These are phyloP conservation scores for Neopipo cinnamomea DNA, from an alignment of 2,113 vertebrate species.

Conservation along the genomic window DNA sequence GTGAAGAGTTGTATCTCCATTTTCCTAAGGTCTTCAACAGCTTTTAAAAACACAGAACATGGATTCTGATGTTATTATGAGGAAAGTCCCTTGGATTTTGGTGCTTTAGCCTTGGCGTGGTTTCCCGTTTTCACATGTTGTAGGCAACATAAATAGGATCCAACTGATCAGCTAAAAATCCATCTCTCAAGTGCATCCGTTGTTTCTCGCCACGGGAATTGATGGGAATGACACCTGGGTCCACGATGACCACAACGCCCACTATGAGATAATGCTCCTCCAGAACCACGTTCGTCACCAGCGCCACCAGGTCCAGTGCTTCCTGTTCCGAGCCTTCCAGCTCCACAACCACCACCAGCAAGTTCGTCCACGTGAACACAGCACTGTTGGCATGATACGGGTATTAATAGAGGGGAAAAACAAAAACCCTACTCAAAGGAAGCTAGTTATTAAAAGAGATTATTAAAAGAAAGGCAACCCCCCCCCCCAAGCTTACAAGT, in stretches of 20 bases:
- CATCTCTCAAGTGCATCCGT: slow-evolving; percentile 95
- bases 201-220: slow-evolving; percentile 97
- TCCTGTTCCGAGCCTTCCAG: slow-evolving; percentile 94
- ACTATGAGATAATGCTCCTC: slow-evolving; percentile 96
- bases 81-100: slow-evolving; percentile 17
- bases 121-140: slow-evolving; percentile 83
- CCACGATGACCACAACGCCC: slow-evolving; percentile 93
- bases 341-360: slow-evolving; percentile 95
- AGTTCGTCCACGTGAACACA: slow-evolving; percentile 97
- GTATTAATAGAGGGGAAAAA: neutral
- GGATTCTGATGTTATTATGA: neutral
- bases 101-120: slow-evolving; percentile 10
- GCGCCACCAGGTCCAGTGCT: slow-evolving; percentile 88
- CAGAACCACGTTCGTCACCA: slow-evolving; percentile 92
- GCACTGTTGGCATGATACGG: slow-evolving; percentile 73
- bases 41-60: neutral
- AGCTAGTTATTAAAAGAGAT: neutral
- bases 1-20: neutral
- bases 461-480: neutral
- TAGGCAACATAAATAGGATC: slow-evolving; percentile 98
- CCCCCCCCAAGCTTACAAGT: neutral
- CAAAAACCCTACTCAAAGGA: neutral
- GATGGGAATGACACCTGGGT: slow-evolving; percentile 94
- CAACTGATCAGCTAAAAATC: slow-evolving; percentile 94
- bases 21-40: neutral